These are phyloP conservation scores for Bufo bufo DNA, from an alignment of 2,113 vertebrate genomes.

Conservation along the genomic window DNA sequence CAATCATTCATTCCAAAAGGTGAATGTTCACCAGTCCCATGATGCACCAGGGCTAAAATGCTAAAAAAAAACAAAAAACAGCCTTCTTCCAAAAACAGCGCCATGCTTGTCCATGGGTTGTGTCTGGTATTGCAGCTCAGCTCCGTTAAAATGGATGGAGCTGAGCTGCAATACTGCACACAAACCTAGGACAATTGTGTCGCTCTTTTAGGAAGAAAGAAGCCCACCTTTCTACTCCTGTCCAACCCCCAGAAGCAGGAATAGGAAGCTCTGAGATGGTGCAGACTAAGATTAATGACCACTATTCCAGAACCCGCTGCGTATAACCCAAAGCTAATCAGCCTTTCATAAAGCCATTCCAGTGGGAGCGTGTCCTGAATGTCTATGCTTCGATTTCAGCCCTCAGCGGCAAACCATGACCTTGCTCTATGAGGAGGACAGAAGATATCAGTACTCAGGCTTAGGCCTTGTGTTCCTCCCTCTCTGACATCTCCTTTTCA, in stretches of 20 bases:
- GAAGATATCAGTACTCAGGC: neutral
- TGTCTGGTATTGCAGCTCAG: neutral
- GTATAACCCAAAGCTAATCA: neutral
- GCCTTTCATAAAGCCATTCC: neutral
- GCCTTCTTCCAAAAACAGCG: too few relatives aligned
- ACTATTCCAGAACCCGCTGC: neutral
- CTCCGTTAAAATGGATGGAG: neutral
- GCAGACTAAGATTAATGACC: neutral
- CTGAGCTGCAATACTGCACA: neutral
- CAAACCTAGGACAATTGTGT: neutral
- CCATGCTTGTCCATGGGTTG: neutral
- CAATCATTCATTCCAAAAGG: too few relatives aligned
- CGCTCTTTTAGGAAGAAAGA: neutral
- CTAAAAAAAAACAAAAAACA: too few relatives aligned
- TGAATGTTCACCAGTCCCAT: too few relatives aligned
- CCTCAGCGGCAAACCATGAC: neutral
- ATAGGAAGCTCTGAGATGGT: neutral
- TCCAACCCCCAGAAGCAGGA: accelerated
- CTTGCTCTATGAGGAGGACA: neutral
- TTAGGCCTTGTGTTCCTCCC: neutral
- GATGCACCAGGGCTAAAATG: too few relatives aligned
- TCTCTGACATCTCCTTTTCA: neutral
- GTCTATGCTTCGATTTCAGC: neutral
- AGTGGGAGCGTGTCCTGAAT: conserved; percentile 15
- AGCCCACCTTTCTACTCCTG: neutral